Percentiles rank a stretch among this genome's conserved stretches.
Conservation (phyloP, 2,113 vertebrate species). For the Ptyas mucosa region DNA sequence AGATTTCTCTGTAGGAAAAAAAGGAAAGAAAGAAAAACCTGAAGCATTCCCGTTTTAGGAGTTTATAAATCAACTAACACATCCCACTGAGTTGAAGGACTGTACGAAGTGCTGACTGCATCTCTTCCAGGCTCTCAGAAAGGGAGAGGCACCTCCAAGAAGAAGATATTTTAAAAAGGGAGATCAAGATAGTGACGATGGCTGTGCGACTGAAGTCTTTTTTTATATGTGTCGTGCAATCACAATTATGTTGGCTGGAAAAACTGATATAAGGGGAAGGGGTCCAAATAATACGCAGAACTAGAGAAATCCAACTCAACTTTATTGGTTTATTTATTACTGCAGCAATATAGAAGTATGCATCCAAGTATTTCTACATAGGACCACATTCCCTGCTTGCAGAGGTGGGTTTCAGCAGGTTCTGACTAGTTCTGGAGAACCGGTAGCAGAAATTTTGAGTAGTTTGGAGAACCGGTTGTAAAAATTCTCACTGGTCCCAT, state of each 20-base stretch:
- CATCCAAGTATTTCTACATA: neutral
- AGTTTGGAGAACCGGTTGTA: no score
- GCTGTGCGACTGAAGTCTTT: neutral
- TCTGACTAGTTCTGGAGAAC: no score
- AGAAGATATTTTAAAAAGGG: neutral
- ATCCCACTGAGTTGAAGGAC: constrained; percentile 24
- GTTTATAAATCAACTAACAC: constrained; percentile 42
- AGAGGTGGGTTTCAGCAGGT: no score
- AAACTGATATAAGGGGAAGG: neutral
- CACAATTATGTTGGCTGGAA: neutral
- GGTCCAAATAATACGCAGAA: neutral
- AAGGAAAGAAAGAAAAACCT: constrained; percentile 11
- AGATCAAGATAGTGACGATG: neutral
- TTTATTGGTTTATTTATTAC: neutral
- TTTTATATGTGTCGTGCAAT: neutral
- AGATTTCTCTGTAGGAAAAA: constrained; percentile 46
- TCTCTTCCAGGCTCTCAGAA: constrained; percentile 2
- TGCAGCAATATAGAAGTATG: neutral
- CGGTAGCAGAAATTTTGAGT: no score
- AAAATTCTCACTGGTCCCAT: no score
- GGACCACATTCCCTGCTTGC: neutral
- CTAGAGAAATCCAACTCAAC: neutral
- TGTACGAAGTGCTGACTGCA: constrained; percentile 22
- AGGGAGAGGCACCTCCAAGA: neutral
- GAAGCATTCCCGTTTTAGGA: constrained; percentile 53